Evolutionary conservation across 2,113 vertebrate genomes (phyloP), one percentile per base, ranked within the genome.

Genomic region (Arothron firmamentum): DNA sequence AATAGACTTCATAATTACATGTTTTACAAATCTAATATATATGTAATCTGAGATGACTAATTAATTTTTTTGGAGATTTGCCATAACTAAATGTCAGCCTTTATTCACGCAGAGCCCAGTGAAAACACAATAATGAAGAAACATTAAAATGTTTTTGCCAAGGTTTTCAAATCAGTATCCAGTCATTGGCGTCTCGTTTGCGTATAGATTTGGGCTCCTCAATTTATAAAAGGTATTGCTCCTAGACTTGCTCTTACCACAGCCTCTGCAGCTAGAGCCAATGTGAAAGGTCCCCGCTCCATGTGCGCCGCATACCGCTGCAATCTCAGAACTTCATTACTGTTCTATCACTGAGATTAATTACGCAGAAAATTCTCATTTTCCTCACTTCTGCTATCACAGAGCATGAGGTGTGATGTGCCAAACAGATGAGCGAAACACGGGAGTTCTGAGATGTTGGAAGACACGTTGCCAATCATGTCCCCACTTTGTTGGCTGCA

Each of bases 21-120:
- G 70, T 83, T 81, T 85, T 77, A 57, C 57, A 17, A 56, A 63
- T 83, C 72, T 55, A 85, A 80, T 81, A 85, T 84, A 78, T 47
- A 85, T 84, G 76, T 47, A 87, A 3, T 23, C 21, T 77, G 64
- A 65, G 23, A 61, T 82, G 71, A 84, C 82, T 88, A 77, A 85
- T 85, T 78, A 41, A 87, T 88, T 88, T 81, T 81, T 88, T 71
- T 72, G 89, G 79, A 81, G 73, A 75, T 85, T 87, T 76, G 70
- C 52, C 53, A 61, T 66, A 78, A 78, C 59, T 85, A 77, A 88
- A 90, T 52, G 60, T 82, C 81, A 70, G 71, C 59, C 65, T 75
- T 72, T 78, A 72, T 78, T 61, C 52, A 3, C 21, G 3, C 10
- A 50, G 25, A 57, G 52, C 59, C 62, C 3, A 7, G 41, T 67